Percentiles rank a stretch among this genome's conserved stretches.
Conservation (phyloP, 2,797 vertebrate species). For the Chaenodraco wilsoni region DNA sequence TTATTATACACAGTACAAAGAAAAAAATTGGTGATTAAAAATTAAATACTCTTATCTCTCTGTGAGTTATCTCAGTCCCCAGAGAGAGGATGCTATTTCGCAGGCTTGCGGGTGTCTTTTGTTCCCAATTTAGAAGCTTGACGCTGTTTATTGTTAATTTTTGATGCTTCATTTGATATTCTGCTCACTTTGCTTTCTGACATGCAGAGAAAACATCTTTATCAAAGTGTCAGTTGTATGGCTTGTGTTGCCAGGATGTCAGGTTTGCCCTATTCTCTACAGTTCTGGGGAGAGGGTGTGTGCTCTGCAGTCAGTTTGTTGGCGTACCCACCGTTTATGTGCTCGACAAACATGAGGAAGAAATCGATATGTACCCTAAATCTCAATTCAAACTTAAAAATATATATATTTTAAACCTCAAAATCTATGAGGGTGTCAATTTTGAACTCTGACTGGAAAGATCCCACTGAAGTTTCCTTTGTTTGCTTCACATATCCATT, state of each 20-base stretch:
- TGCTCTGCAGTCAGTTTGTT: constrained; percentile 59
- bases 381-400: constrained; percentile 52
- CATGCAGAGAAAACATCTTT: constrained; percentile 79
- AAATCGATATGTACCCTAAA: constrained; percentile 76
- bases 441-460: constrained; percentile 57
- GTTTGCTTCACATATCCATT: constrained; percentile 41
- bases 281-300: constrained; percentile 59
- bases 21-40: constrained; percentile 88
- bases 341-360: constrained; percentile 55
- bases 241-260: constrained; percentile 73
- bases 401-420: constrained; percentile 21
- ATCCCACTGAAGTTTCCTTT: constrained; percentile 46
- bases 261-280: constrained; percentile 73
- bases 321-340: constrained; percentile 50
- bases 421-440: constrained; percentile 59
- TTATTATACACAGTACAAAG: constrained; percentile 85
- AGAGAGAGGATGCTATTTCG: constrained; percentile 85
- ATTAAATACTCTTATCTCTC: constrained; percentile 87
- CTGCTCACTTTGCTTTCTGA: constrained; percentile 77
- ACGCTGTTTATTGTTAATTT: constrained; percentile 86
- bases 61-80: constrained; percentile 83
- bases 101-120: constrained; percentile 84
- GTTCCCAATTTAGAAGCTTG: constrained; percentile 87
- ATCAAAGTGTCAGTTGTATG: constrained; percentile 78
- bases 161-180: constrained; percentile 85